phyloP scores from a whole-genome alignment of 2,888 invertebrate genomes.

The Lepetodrilus schrolli region DNA sequence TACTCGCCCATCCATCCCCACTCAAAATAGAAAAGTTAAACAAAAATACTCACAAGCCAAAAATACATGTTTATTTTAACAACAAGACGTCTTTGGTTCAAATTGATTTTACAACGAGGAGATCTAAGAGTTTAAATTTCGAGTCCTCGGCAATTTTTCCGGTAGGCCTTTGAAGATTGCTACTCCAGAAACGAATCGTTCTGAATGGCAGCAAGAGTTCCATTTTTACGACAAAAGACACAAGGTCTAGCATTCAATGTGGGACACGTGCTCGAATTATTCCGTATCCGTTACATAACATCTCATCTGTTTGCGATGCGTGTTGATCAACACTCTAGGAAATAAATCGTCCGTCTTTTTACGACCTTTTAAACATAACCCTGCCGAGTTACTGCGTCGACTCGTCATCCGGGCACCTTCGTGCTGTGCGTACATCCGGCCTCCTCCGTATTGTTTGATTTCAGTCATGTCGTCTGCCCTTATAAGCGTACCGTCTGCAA shows the following conservation, averaged over 20 bases:
- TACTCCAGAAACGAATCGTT: too few species aligned
- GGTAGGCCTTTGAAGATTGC: too few species aligned
- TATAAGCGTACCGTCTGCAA: neutral
- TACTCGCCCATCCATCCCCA: too few species aligned
- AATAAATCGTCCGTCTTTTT: neutral
- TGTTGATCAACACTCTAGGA: neutral
- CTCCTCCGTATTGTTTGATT: constrained; percentile 3
- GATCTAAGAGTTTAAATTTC: too few species aligned
- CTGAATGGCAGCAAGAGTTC: too few species aligned
- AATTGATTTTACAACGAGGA: too few species aligned
- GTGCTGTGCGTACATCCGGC: constrained; percentile 15
- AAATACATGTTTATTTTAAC: too few species aligned
- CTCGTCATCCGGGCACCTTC: constrained; percentile 17
- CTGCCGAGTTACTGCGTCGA: neutral
- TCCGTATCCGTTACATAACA: neutral
- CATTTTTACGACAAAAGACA: too few species aligned
- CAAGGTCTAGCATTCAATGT: neutral
- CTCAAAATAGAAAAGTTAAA: too few species aligned
- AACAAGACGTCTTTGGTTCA: too few species aligned
- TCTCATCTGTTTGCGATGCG: neutral
- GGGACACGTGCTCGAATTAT: neutral
- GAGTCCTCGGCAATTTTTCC: too few species aligned
- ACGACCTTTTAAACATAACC: neutral
- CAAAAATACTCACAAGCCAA: too few species aligned
- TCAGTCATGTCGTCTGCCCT: neutral